Evolutionary conservation across 2,888 invertebrate species (phyloP).

Genomic region (Dicycla oo): DNA sequence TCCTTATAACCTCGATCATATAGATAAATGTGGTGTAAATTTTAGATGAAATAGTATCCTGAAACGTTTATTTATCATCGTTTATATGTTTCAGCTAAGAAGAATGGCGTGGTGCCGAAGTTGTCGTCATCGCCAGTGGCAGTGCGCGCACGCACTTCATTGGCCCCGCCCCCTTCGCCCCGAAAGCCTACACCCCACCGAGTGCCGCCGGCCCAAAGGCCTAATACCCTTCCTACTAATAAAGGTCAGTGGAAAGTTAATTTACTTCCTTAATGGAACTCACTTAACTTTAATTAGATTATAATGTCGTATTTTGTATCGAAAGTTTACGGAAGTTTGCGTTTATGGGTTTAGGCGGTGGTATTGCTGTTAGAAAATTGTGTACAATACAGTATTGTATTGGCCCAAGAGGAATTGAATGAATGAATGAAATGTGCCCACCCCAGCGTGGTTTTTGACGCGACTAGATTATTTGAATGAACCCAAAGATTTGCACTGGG

Average conservation of each 20-base stretch:
- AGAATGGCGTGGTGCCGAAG: slow-evolving; percentile 88
- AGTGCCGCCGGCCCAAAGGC: slow-evolving; percentile 83
- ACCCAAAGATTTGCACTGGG: no score
- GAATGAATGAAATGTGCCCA: no score
- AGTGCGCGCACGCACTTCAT: slow-evolving; percentile 83
- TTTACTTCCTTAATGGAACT: slow-evolving; percentile 37
- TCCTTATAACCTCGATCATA: background rate
- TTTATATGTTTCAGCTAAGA: slow-evolving; percentile 81
- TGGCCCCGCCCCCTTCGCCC: slow-evolving; percentile 84
- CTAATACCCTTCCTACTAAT: slow-evolving; percentile 83
- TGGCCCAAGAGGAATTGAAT: no score
- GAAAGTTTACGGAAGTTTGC: slow-evolving; percentile 43
- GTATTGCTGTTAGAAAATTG: background rate
- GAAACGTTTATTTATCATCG: slow-evolving; percentile 18
- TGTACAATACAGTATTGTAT: background rate
- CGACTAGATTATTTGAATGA: no score
- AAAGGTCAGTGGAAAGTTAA: slow-evolving; percentile 78
- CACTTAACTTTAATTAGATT: slow-evolving; percentile 42
- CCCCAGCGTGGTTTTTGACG: no score
- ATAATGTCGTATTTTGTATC: slow-evolving; percentile 28
- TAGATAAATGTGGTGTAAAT: background rate
- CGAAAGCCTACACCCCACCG: slow-evolving; percentile 83
- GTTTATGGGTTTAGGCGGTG: slow-evolving; percentile 6
- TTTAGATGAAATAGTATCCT: background rate
- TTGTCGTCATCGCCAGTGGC: slow-evolving; percentile 86